phyloP scores from a whole-genome alignment of 2,888 invertebrate species.

The Theretra japonica region DNA sequence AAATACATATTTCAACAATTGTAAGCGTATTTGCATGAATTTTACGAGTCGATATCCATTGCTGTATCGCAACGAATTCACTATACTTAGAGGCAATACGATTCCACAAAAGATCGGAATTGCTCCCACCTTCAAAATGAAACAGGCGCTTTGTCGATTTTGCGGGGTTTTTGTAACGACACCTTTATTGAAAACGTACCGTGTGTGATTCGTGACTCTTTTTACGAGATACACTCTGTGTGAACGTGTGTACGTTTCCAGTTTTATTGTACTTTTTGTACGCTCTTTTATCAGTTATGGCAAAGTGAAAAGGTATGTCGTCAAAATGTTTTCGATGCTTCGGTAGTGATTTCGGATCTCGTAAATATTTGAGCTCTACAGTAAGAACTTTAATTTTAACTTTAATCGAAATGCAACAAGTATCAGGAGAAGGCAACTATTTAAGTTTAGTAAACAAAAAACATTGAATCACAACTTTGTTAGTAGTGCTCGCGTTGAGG shows the following conservation, averaged over 20 bases:
- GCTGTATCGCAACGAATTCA: constrained; percentile 64
- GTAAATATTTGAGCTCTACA: constrained; percentile 2
- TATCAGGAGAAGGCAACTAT: neutral
- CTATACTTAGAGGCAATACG: constrained; percentile 74
- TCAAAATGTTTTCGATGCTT: constrained; percentile 16
- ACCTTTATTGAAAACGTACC: constrained; percentile 72
- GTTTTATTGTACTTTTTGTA: constrained; percentile 47
- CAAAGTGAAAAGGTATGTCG: constrained; percentile 36
- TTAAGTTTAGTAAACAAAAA: constrained; percentile 8
- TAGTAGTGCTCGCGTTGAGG: neutral
- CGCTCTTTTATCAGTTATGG: constrained; percentile 33
- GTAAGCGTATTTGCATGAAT: constrained; percentile 38
- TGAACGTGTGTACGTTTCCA: constrained; percentile 49
- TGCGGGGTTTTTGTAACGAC: constrained; percentile 68
- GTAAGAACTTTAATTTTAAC: neutral
- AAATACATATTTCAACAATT: neutral
- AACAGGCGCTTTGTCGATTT: constrained; percentile 76
- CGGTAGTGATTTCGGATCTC: constrained; percentile 2
- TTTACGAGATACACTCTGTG: constrained; percentile 52
- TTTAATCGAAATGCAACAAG: constrained; percentile 11
- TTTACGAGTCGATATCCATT: constrained; percentile 57
- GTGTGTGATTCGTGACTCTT: constrained; percentile 61
- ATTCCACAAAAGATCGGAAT: constrained; percentile 75
- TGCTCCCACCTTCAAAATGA: constrained; percentile 75
- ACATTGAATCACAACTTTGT: neutral